Evolutionary conservation across 2,888 invertebrate species (phyloP).

Genomic region (Napeogenes sylphis): DNA sequence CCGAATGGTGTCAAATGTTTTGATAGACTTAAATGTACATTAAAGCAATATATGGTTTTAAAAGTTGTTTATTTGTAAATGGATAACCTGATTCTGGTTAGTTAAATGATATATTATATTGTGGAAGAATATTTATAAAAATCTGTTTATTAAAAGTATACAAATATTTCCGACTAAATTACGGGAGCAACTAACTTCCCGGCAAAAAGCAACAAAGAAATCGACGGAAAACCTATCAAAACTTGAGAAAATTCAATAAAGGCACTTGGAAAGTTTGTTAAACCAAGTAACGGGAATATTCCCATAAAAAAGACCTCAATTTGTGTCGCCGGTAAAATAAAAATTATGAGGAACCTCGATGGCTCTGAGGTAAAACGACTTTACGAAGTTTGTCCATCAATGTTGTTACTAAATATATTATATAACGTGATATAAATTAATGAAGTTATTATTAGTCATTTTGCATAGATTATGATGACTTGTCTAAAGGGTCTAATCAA

Average conservation of each 20-base stretch:
- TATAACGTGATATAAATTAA: constrained; percentile 28
- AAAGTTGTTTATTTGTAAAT: no score
- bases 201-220: constrained; percentile 62
- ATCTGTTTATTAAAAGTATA: constrained; percentile 27
- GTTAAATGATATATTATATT: no score
- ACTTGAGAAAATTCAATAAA: constrained; percentile 77
- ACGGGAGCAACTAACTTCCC: constrained; percentile 57
- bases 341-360: constrained; percentile 49
- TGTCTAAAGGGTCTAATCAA: neutral
- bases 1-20: no score
- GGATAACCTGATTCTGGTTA: no score
- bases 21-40: no score
- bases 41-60: no score
- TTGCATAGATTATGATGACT: constrained; percentile 18
- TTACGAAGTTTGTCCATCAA: constrained; percentile 46
- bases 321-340: constrained; percentile 67
- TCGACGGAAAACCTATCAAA: constrained; percentile 76
- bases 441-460: constrained; percentile 16
- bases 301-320: constrained; percentile 68
- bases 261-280: constrained; percentile 74
- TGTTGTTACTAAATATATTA: constrained; percentile 38
- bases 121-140: neutral
- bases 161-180: constrained; percentile 58
- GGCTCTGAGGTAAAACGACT: constrained; percentile 47
- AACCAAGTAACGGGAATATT: constrained; percentile 70